phyloP scores from a whole-genome alignment of 2,113 vertebrate species.

The Poeciliopsis retropinna region DNA sequence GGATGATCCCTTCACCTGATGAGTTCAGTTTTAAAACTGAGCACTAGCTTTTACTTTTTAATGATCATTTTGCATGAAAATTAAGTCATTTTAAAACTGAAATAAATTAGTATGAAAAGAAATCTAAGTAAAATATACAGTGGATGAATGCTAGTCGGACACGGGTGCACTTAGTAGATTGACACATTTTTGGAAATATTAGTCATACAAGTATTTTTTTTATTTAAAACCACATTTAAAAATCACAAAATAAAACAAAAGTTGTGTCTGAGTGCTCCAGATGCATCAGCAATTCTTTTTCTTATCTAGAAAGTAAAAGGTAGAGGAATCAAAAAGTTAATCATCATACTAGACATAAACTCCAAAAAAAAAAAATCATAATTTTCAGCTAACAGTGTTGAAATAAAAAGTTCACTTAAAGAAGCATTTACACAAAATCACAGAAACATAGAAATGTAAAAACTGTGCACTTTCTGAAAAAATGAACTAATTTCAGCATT shows the following conservation, averaged over 20 bases:
- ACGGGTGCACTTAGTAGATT: no score
- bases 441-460: slow-evolving; percentile 42
- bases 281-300: slow-evolving; percentile 59
- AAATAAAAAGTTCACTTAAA: slow-evolving; percentile 72
- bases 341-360: slow-evolving; percentile 54
- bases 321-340: slow-evolving; percentile 54
- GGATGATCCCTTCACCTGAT: no score
- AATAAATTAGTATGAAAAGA: not conserved
- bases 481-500: slow-evolving; percentile 39
- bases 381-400: slow-evolving; percentile 73
- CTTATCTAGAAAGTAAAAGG: slow-evolving; percentile 35
- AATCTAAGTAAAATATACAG: not conserved
- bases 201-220: not conserved
- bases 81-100: no score
- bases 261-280: slow-evolving; percentile 63
- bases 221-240: not conserved
- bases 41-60: no score
- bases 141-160: no score
- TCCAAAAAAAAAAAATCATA: slow-evolving; percentile 21
- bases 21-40: no score
- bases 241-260: not conserved
- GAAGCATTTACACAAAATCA: slow-evolving; percentile 65
- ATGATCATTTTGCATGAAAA: no score
- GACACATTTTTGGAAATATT: not conserved
- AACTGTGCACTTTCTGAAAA: slow-evolving; percentile 33